phyloP scores from a whole-genome alignment of 2,888 invertebrate genomes.

The Leucophenga maculata region DNA sequence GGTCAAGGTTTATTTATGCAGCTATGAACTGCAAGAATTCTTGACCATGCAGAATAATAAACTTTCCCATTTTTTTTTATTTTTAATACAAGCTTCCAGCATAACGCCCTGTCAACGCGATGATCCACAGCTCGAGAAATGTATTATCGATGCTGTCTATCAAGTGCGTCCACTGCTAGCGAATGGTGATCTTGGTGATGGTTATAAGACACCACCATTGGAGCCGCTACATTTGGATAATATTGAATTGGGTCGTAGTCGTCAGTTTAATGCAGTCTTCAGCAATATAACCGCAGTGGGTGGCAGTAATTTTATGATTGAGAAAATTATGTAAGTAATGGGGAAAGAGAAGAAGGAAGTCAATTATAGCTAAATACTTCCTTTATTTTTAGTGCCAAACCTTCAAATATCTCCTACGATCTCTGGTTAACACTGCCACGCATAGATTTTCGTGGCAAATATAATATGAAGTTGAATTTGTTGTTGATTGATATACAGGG shows the following conservation, averaged over 20 bases:
- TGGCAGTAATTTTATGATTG: conserved; percentile 71
- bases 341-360: too few relatives aligned
- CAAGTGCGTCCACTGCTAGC: conserved; percentile 65
- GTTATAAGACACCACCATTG: conserved; percentile 67
- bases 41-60: too few relatives aligned
- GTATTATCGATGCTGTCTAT: conserved; percentile 68
- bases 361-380: too few relatives aligned
- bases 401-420: conserved; percentile 67
- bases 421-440: conserved; percentile 68
- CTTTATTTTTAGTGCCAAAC: conserved; percentile 62
- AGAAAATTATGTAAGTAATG: conserved; percentile 65
- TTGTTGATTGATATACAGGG: conserved; percentile 69
- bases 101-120: conserved; percentile 70
- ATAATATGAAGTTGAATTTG: conserved; percentile 67
- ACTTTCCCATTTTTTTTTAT: too few relatives aligned
- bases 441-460: conserved; percentile 69
- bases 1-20: conserved; percentile 36
- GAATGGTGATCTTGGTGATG: conserved; percentile 70
- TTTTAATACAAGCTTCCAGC: conserved; percentile 56
- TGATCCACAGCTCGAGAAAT: conserved; percentile 68
- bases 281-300: conserved; percentile 67
- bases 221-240: conserved; percentile 69
- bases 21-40: neutral
- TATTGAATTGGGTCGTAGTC: conserved; percentile 67
- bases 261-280: conserved; percentile 69